phyloP scores from a whole-genome alignment of 2,797 vertebrate genomes.

The Alauda arvensis region DNA sequence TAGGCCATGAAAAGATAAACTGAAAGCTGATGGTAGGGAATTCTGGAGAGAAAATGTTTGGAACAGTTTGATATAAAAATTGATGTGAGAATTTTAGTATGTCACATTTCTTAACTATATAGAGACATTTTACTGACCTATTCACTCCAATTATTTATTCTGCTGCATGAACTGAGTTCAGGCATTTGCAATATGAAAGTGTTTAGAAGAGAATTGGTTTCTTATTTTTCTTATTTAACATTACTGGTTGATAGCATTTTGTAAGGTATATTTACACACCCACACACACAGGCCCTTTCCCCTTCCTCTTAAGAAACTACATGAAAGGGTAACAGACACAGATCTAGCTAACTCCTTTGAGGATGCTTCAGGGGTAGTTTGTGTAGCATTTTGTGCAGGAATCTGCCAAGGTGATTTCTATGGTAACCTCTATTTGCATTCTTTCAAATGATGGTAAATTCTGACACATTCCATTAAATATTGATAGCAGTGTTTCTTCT shows the following conservation, averaged over 20 bases:
- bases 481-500: constrained; percentile 67
- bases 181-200: neutral
- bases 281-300: neutral
- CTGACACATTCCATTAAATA: constrained; percentile 73
- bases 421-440: constrained; percentile 68
- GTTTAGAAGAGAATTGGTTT: neutral
- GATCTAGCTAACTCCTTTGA: constrained; percentile 15
- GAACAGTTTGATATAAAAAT: neutral
- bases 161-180: neutral
- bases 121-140: neutral
- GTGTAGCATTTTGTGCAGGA: constrained; percentile 44
- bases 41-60: neutral
- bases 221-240: neutral
- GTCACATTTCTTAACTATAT: neutral
- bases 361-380: constrained; percentile 42
- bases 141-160: neutral
- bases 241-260: neutral
- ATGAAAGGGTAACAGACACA: constrained; percentile 14
- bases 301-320: neutral
- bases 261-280: neutral
- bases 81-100: neutral
- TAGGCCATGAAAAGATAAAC: neutral
- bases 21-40: neutral
- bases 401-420: constrained; percentile 71
- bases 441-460: constrained; percentile 67